Percentiles rank a stretch among this genome's conserved stretches.
phyloP scores from a whole-genome alignment of 2,113 vertebrate genomes.

The Nesoenas mayeri region DNA sequence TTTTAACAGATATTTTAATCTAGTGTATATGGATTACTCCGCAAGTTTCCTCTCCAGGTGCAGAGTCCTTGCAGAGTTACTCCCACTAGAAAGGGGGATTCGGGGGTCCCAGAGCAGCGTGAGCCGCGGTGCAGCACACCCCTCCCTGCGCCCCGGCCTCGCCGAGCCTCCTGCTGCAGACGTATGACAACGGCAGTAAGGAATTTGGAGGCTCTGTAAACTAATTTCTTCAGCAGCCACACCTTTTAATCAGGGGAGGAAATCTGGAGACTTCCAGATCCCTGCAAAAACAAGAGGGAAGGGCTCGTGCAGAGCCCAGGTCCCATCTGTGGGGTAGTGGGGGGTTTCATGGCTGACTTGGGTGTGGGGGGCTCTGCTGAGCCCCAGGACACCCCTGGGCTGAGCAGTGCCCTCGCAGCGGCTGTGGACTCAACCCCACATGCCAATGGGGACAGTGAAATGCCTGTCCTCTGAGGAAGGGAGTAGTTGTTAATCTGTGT shows the following conservation, averaged over 20 bases:
- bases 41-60: constrained; percentile 56
- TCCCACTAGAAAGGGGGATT: neutral
- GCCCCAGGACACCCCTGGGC: neutral
- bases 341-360: fast-evolving
- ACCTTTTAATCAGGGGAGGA: constrained; percentile 37
- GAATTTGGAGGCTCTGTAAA: constrained; percentile 49
- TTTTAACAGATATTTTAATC: constrained; percentile 36
- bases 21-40: neutral
- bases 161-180: neutral
- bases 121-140: neutral
- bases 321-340: fast-evolving
- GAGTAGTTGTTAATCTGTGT: neutral
- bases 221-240: constrained; percentile 59
- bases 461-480: neutral
- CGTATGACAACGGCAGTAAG: constrained; percentile 37
- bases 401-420: fast-evolving
- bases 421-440: neutral
- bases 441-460: fast-evolving
- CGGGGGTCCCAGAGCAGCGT: neutral
- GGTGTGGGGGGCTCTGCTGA: fast-evolving
- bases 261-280: neutral
- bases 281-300: neutral
- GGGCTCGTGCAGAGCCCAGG: neutral
- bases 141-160: neutral
- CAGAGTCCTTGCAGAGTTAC: neutral